Percentiles rank a stretch among this genome's conserved stretches.
Conservation (phyloP, 2,797 vertebrate species). For the Siniperca undulata region DNA sequence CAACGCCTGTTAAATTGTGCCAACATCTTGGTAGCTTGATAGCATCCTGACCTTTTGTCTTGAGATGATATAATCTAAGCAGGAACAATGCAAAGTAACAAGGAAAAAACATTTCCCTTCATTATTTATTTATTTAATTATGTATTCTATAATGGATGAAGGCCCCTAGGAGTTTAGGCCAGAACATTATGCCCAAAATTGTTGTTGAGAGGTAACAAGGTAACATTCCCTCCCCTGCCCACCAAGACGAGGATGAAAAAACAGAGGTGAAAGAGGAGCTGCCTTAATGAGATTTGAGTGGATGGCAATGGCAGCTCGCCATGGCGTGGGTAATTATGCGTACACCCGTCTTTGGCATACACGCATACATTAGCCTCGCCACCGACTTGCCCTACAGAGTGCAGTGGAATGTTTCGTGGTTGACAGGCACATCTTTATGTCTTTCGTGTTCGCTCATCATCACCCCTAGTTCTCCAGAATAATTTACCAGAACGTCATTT, state of each 20-base stretch:
- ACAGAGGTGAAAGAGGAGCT: slow-evolving; percentile 54
- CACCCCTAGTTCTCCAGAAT: slow-evolving; percentile 53
- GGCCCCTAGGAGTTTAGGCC: slow-evolving; percentile 5
- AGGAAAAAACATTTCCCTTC: slow-evolving; percentile 6
- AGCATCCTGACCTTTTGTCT: slow-evolving; percentile 53
- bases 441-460: slow-evolving; percentile 47
- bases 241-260: slow-evolving; percentile 34
- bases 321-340: slow-evolving; percentile 64
- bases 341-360: slow-evolving; percentile 50
- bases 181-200: slow-evolving; percentile 17
- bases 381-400: slow-evolving; percentile 53
- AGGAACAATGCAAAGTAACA: no score
- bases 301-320: slow-evolving; percentile 59
- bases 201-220: slow-evolving; percentile 38
- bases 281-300: slow-evolving; percentile 69
- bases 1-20: slow-evolving; percentile 60
- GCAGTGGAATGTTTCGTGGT: slow-evolving; percentile 25
- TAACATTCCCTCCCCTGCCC: slow-evolving; percentile 7
- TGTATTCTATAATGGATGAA: slow-evolving; percentile 45
- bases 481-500: slow-evolving; percentile 66
- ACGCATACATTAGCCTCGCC: slow-evolving; percentile 50
- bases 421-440: slow-evolving; percentile 52
- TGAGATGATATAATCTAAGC: slow-evolving; percentile 24
- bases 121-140: slow-evolving; percentile 34
- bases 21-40: slow-evolving; percentile 43